Conservation (phyloP, 2,888 invertebrate species). For the Peribatodes rhomboidaria region DNA sequence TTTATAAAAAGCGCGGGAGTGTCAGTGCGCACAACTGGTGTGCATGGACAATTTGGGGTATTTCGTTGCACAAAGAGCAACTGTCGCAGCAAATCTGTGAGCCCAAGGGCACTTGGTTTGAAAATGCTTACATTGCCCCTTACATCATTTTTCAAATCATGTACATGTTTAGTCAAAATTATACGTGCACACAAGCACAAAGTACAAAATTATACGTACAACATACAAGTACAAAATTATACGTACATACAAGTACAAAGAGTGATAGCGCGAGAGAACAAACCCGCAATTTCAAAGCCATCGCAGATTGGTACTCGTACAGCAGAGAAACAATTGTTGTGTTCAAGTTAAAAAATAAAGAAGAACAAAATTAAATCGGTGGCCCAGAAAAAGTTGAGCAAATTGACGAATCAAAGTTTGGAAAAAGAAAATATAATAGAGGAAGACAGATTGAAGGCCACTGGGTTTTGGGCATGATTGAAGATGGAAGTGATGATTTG, state of each 20-base stretch:
- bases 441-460: too few species aligned
- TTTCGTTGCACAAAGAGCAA: not conserved
- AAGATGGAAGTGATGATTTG: too few species aligned
- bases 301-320: not conserved
- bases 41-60: not conserved
- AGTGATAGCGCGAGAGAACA: not conserved
- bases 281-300: not conserved
- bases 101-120: not conserved
- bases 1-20: too few species aligned
- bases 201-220: too few species aligned
- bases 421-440: not conserved
- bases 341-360: not conserved
- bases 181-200: too few species aligned
- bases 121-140: not conserved
- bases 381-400: not conserved
- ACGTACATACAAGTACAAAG: not conserved
- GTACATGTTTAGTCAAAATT: not conserved
- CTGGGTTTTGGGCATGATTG: too few species aligned
- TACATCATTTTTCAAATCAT: not conserved
- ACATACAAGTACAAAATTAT: too few species aligned
- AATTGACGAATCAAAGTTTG: not conserved
- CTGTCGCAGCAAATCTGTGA: not conserved
- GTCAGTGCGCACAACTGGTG: not conserved
- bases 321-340: not conserved
- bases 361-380: not conserved